Evolutionary conservation across 2,888 invertebrate genomes (phyloP).

Genomic region (Orchesellides sinensis): DNA sequence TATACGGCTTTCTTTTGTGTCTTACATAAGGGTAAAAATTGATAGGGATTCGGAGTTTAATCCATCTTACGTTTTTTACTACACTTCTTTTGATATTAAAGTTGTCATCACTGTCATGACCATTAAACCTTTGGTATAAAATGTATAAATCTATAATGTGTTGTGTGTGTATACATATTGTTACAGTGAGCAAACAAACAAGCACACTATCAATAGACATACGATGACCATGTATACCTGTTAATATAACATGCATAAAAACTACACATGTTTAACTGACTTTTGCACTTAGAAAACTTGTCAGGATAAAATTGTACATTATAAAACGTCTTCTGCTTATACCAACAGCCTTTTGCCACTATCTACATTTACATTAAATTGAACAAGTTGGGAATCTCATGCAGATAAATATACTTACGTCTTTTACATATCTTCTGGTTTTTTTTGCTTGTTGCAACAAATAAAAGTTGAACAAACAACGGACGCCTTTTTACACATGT

Average conservation of each 20-base stretch:
- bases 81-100: conserved; percentile 9
- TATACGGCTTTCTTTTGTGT: too few relatives aligned
- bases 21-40: too few relatives aligned
- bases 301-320: background rate
- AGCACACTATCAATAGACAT: conserved; percentile 56
- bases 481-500: background rate
- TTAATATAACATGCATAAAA: conserved; percentile 22
- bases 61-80: too few relatives aligned
- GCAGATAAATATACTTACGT: background rate
- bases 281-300: conserved; percentile 48
- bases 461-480: background rate
- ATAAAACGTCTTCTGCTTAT: background rate
- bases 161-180: background rate
- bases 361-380: background rate
- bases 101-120: conserved; percentile 42
- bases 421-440: background rate
- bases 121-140: conserved; percentile 2
- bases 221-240: conserved; percentile 56
- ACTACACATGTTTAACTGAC: conserved; percentile 54
- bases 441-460: background rate
- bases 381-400: background rate
- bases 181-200: conserved; percentile 55
- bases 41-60: too few relatives aligned
- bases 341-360: background rate
- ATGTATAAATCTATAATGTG: background rate